Evolutionary conservation across 2,797 vertebrate genomes (phyloP).

Genomic region (Momotus momota): DNA sequence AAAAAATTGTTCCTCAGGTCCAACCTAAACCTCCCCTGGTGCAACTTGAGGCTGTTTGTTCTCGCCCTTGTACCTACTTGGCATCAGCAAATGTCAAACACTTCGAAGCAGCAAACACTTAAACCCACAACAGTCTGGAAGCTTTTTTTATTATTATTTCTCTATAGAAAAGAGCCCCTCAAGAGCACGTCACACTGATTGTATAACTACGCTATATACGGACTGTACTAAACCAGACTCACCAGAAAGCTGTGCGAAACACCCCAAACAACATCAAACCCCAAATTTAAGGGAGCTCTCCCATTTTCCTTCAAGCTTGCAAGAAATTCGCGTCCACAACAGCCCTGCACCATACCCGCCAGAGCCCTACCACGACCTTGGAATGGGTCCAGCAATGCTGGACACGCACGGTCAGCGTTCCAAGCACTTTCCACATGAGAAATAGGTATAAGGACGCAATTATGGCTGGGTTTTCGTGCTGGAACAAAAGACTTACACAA

Average conservation of each 20-base stretch:
- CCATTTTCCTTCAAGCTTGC: neutral
- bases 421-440: neutral
- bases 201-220: no score
- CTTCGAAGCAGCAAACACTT: neutral
- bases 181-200: neutral
- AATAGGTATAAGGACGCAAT: neutral
- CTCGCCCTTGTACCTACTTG: no score
- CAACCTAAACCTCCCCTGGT: no score
- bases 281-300: neutral
- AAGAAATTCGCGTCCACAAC: neutral
- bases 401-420: neutral
- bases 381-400: no score
- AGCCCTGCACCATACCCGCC: neutral
- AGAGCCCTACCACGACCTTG: no score
- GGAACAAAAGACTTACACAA: neutral
- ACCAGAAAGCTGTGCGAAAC: neutral
- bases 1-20: no score
- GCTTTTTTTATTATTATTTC: neutral
- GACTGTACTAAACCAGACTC: neutral
- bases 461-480: neutral
- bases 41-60: no score
- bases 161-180: neutral
- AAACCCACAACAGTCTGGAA: neutral
- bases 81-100: neutral
- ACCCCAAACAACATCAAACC: neutral